Conservation (phyloP, 2,797 vertebrate species). For the Phalanger gymnotis region DNA sequence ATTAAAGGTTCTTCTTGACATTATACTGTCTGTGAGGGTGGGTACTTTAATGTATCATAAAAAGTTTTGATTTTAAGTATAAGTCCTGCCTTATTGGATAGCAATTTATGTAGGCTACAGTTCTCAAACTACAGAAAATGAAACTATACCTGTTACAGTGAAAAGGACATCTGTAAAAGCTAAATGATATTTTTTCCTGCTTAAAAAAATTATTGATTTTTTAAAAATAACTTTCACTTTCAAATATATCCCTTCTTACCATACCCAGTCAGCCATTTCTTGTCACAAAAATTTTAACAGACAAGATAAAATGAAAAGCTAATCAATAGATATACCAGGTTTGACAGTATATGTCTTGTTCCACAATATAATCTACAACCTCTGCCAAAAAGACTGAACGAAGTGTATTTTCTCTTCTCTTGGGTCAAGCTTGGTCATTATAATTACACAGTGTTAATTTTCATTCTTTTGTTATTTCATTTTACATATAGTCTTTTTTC, state of each 20-base stretch:
- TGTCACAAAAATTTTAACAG: neutral
- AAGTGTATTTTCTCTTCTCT: neutral
- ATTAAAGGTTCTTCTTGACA: constrained; percentile 68
- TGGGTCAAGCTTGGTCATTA: neutral
- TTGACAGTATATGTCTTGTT: neutral
- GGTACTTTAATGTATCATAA: constrained; percentile 47
- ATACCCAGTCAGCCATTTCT: neutral
- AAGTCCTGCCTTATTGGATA: neutral
- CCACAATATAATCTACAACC: neutral
- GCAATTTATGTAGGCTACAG: constrained; percentile 25
- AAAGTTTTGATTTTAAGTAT: constrained; percentile 63
- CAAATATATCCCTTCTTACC: neutral
- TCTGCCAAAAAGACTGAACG: neutral
- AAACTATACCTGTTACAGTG: neutral
- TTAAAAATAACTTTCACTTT: neutral
- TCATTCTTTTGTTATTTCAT: neutral
- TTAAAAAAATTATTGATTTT: neutral
- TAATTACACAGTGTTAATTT: neutral
- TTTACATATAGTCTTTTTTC: neutral
- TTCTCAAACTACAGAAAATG: neutral
- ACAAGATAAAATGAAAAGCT: neutral
- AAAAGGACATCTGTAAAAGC: neutral
- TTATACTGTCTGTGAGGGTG: constrained; percentile 61
- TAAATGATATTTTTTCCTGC: neutral
- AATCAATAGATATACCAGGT: neutral